Evolutionary conservation across 1,140 invertebrate genomes (phyloP).

Genomic region (Aphelinus certus): DNA sequence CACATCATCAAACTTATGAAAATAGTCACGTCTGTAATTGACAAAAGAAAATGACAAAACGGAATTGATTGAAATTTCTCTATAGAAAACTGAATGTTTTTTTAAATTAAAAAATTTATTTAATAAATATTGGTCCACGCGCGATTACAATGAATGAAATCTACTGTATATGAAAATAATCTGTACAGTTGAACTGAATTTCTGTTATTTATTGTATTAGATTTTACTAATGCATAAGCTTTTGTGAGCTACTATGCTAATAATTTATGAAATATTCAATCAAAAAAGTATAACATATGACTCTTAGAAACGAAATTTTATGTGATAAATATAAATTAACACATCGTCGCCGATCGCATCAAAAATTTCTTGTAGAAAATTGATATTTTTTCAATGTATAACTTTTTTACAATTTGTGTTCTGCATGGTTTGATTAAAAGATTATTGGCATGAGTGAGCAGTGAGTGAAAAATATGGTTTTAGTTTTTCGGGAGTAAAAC

Average conservation of each 20-base stretch:
- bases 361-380: background rate
- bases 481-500: background rate
- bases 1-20: too few relatives aligned
- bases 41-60: too few relatives aligned
- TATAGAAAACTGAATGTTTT: too few relatives aligned
- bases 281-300: slow-evolving; percentile 21
- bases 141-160: too few relatives aligned
- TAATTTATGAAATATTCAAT: slow-evolving; percentile 30
- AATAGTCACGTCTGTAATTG: too few relatives aligned
- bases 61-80: too few relatives aligned
- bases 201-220: slow-evolving; percentile 13
- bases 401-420: background rate
- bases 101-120: too few relatives aligned
- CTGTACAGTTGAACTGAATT: slow-evolving; percentile 14
- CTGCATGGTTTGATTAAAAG: background rate
- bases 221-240: slow-evolving; percentile 22
- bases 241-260: slow-evolving; percentile 31
- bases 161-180: slow-evolving; percentile 11
- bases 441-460: slow-evolving; percentile 6
- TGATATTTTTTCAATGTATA: slow-evolving; percentile 3
- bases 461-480: slow-evolving; percentile 12
- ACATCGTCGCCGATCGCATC: slow-evolving; percentile 16
- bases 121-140: too few relatives aligned
- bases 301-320: slow-evolving; percentile 2
- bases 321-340: slow-evolving; percentile 26